Conservation (phyloP, 1,140 invertebrate genomes). For the Drosophila rhopaloa region DNA sequence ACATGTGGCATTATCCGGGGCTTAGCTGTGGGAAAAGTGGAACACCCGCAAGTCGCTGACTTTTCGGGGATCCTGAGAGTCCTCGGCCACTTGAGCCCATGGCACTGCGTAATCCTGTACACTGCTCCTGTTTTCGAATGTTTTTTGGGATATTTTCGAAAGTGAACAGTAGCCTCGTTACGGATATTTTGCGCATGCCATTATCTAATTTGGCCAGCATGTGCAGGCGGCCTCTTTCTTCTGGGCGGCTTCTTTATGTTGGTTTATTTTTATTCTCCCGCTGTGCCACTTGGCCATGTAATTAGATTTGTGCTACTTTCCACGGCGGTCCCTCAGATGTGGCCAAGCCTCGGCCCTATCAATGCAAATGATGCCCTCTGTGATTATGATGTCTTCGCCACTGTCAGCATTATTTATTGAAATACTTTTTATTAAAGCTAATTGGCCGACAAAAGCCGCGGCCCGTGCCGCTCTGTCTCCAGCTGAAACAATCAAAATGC, state of each 20-base stretch:
- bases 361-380: constrained; percentile 69
- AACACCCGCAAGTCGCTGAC: constrained; percentile 73
- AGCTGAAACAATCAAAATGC: constrained; percentile 65
- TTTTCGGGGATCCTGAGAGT: constrained; percentile 22
- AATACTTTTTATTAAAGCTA: constrained; percentile 77
- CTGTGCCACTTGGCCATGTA: constrained; percentile 67
- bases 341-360: constrained; percentile 43
- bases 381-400: constrained; percentile 42
- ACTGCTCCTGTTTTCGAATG: constrained; percentile 31
- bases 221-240: constrained; percentile 35
- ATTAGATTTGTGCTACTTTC: constrained; percentile 77
- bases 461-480: constrained; percentile 43
- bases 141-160: constrained; percentile 1
- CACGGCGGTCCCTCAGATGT: constrained; percentile 57
- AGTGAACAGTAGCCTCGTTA: constrained; percentile 68
- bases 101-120: constrained; percentile 56
- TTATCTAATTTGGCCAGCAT: constrained; percentile 74
- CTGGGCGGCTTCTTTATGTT: constrained; percentile 22
- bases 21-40: constrained; percentile 67
- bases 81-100: constrained; percentile 54
- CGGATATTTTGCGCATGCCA: constrained; percentile 64
- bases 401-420: constrained; percentile 69
- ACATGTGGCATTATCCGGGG: constrained; percentile 59
- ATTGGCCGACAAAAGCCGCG: constrained; percentile 65
- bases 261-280: constrained; percentile 8